Evolutionary conservation across 2,113 vertebrate genomes (phyloP), one percentile per base, ranked within the genome.

Genomic region (Cinclus mexicanus): DNA sequence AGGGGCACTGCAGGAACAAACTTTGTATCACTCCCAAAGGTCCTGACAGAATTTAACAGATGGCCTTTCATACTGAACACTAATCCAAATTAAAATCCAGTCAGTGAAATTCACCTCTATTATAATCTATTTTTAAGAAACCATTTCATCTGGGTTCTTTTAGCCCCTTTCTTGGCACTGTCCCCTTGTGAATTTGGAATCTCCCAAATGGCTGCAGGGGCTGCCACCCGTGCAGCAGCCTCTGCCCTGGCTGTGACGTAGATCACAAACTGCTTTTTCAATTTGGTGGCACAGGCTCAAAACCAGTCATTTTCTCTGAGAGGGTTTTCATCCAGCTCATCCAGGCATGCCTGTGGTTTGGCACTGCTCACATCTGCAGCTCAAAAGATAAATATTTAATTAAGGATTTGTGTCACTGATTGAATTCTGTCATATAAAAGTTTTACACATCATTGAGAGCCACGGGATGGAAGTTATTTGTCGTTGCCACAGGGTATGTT

Each of bases 371-470:
- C 64, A 87, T 95, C 85, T 93, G 87, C 94, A 95, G 83, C 89
- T 97, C 82, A 56, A 84, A 70, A 6, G 49, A 91, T 90, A 96
- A 93, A 96, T 94, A 96, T 96, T 97, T 96, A 94, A 96, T 95
- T 95, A 94, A 94, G 87, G 79, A 91, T 94, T 91, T 93, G 77
- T 96, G 93, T 94, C 94, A 93, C 89, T 93, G 93, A 96, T 90
- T 96, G 94, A 97, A 95, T 80, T 92, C 86, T 78, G 85, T 75
- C 90, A 83, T 53, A 79, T 90, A 87, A 96, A 95, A 93, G 70
- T 85, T 89, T 93, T 74, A 79, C 70, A 93, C 83, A 91, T 93
- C 77, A 50, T 44, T 94, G 94, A 85, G 57, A 94, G 70, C 76
- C 80, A 61, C 37, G 22, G 78, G 29, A 81, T 90, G 70, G 80